Conservation (phyloP, 2,797 vertebrate species). For the Rhinella marina region DNA sequence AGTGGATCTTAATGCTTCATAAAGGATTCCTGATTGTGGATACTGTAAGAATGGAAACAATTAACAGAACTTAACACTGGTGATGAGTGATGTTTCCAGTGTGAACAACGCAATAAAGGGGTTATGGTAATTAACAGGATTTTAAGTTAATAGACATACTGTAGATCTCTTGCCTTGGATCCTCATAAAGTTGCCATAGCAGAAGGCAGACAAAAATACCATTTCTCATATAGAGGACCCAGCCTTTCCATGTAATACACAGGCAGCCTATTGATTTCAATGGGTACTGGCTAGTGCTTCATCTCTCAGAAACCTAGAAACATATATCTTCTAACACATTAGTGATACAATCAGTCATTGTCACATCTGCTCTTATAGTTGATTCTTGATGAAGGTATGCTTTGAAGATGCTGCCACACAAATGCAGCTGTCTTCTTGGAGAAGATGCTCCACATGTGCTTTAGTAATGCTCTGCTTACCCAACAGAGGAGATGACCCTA, state of each 20-base stretch:
- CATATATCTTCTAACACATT: background rate
- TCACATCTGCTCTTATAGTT: constrained; percentile 51
- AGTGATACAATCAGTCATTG: constrained; percentile 42
- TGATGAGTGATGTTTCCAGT: background rate
- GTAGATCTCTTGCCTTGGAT: background rate
- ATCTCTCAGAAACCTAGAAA: background rate
- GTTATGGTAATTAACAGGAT: too few species aligned
- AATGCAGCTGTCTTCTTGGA: constrained; percentile 80
- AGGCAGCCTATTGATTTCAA: background rate
- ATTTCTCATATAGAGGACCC: background rate
- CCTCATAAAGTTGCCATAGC: background rate
- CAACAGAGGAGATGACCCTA: constrained; percentile 68
- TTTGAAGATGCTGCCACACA: constrained; percentile 76
- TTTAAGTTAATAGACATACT: background rate
- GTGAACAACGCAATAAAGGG: background rate
- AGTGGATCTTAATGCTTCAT: background rate
- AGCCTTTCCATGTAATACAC: background rate
- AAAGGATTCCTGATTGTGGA: background rate
- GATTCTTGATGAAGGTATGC: constrained; percentile 73
- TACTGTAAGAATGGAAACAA: background rate
- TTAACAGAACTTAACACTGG: background rate
- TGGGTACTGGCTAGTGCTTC: background rate
- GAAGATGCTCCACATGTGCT: constrained; percentile 77
- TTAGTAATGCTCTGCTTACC: constrained; percentile 71
- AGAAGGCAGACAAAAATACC: too few species aligned